These are phyloP conservation scores for Pampusana beccarii DNA, from an alignment of 2,113 vertebrate genomes.

Conservation along the genomic window DNA sequence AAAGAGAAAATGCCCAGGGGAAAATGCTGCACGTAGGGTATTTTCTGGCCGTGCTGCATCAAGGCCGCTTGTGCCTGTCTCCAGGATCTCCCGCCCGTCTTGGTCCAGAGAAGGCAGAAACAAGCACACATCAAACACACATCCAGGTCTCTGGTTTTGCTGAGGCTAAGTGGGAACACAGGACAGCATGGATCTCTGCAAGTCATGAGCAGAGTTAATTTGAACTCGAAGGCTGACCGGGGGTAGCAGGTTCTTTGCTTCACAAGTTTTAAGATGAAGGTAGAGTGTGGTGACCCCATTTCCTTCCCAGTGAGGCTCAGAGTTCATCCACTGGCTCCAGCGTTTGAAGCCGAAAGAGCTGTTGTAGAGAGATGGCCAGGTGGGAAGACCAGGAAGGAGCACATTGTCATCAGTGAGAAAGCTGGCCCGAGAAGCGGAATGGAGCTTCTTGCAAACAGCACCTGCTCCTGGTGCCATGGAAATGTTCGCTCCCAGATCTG, in stretches of 20 bases:
- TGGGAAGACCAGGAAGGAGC: background rate
- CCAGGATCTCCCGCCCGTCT: background rate
- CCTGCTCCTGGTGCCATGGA: background rate
- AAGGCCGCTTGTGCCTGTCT: background rate
- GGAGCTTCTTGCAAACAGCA: background rate
- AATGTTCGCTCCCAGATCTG: background rate
- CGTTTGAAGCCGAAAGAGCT: background rate
- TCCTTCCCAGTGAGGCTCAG: background rate
- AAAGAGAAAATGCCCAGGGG: slow-evolving; percentile 25
- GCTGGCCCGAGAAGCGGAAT: background rate
- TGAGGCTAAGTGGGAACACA: background rate
- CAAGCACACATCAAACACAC: too few species aligned
- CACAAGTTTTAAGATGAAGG: background rate
- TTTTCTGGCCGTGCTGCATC: background rate
- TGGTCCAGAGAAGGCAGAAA: background rate
- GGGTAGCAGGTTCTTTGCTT: background rate
- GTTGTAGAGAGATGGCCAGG: background rate
- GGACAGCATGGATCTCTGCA: background rate
- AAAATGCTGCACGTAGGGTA: background rate
- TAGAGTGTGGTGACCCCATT: background rate
- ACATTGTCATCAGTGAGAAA: background rate
- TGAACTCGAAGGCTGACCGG: background rate
- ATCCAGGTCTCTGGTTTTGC: background rate
- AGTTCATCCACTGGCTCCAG: background rate
- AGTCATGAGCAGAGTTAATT: background rate